A percentile compares a stretch with the other conserved stretches of the same genome.
Conservation (phyloP, 1,140 invertebrate genomes). For the Rhyacophila brunnea region DNA sequence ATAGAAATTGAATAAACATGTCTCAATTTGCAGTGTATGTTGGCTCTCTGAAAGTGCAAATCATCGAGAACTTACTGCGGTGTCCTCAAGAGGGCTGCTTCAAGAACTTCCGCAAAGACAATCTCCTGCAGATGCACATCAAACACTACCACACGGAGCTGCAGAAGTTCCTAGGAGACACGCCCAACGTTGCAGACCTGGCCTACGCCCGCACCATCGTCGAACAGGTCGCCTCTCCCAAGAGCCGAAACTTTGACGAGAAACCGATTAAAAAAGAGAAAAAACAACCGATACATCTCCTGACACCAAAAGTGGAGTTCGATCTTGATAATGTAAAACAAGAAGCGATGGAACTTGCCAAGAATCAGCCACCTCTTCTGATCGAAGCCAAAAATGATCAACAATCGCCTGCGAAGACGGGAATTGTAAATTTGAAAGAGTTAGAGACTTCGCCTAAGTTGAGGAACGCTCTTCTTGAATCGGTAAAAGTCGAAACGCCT, state of each 20-base stretch:
- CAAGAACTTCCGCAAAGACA: slow-evolving; percentile 88
- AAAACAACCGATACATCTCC: not conserved
- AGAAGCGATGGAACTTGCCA: slow-evolving; percentile 42
- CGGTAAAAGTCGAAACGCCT: not conserved
- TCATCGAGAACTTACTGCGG: slow-evolving; percentile 68
- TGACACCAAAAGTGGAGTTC: slow-evolving; percentile 13
- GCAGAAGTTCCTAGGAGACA: slow-evolving; percentile 70
- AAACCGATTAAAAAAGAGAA: slow-evolving; percentile 21
- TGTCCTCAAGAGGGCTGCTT: slow-evolving; percentile 81
- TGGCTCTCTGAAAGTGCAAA: slow-evolving; percentile 66
- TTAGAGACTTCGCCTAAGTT: slow-evolving; percentile 45
- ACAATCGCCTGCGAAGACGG: not conserved
- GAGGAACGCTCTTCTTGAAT: slow-evolving; percentile 35
- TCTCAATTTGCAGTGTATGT: slow-evolving; percentile 57
- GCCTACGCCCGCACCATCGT: slow-evolving; percentile 74
- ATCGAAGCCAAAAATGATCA: slow-evolving; percentile 24
- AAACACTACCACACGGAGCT: slow-evolving; percentile 86
- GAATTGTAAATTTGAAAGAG: not conserved
- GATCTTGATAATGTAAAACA: not conserved
- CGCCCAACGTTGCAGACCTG: slow-evolving; percentile 81
- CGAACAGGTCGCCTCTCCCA: slow-evolving; percentile 42
- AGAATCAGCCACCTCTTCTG: not conserved
- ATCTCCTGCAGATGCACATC: slow-evolving; percentile 85
- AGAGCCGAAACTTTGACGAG: slow-evolving; percentile 51
- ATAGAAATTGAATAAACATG: not conserved